Base-by-base conservation (phyloP, 2,113 vertebrate species). In the Cnemophilus loriae region DNA sequence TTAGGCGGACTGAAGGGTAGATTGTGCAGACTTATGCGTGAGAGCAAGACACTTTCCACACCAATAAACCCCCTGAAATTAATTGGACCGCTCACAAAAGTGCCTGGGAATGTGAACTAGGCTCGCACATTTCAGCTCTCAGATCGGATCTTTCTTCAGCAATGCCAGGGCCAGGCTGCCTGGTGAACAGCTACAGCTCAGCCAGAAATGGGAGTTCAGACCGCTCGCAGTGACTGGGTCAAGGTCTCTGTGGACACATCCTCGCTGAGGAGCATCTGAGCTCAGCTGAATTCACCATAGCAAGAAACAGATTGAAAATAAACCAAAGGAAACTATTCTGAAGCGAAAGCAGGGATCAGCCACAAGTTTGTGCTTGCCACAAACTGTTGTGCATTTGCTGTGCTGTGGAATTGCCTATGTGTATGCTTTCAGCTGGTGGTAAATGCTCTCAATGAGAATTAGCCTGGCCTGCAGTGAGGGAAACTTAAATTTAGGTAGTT, bases 21-120 rank as follows among this genome's bases (percentile, higher is more conserved):
- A 68, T 78, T 30, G 37, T 1, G 0, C 74, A 83, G 57, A 52
- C 73, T 71, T 91, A 68, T 42, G 75, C 30, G 6, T 90, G 89
- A 91, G 85, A 89, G 76, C 64, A 57, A 80, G 89, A 91, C 39
- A 65, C 37, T 93, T 94, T 95, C 91, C 75, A 64, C 86, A 83
- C 0, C 65, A 90, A 81, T 89, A 84, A 88, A 35, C 47, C 52
- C 41, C 35, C 73, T 92, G 61, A 87, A 95, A 87, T 83, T 84
- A 92, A 93, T 89, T 91, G 88, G 63, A 70, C 35, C 3, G 26
- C 80, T 90, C 80, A 84, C n/a, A 49, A 14, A 93, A 86, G 61
- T 76, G 67, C 71, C 84, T 55, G 67, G 75, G 61, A 94, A 68
- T 3, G 32, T 80, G 93, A 83, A 85, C 69, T 53, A 23, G 68